Base-by-base conservation (phyloP, 2,113 vertebrate species). In the Cyprinodon tularosa region DNA sequence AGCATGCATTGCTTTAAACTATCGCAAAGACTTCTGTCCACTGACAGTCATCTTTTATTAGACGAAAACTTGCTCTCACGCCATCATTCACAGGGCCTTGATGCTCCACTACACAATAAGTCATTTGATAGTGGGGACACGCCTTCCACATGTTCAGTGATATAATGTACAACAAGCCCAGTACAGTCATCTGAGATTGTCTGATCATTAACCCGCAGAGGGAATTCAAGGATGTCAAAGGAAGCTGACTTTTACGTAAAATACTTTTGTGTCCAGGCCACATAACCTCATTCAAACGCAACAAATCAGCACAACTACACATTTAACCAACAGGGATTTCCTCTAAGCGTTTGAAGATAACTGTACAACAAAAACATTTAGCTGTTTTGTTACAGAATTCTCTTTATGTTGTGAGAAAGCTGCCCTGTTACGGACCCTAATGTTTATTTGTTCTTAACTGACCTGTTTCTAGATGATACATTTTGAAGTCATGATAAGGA, bases 11-110 rank as follows among this genome's bases (percentile, higher is more conserved):
- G 71, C 78, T 77, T 62, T 74, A 62, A 88, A 77, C 82, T 39
- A 37, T 74, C 80, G 90, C 90, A 93, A 89, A 85, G 81, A 81
- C 86, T 22, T 66, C 84, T 91, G 81, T 91, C 73, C 83, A 53
- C 65, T 78, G 77, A 77, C 47, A 72, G 75, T 62, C 22, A 68
- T 45, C 12, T 40, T 62, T 69, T 59, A 62, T 13, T 20, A 22
- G 4, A 36, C 12, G 38, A 72, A 70, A 81, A 77, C 65, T 67
- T 71, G 63, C 53, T 65, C 77, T 48, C 78, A 77, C 48, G 10
- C 77, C 73, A 17, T 82, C 61, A 62, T 59, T 62, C 68, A 73
- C 73, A 70, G 65, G 76, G 74, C 73, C 83, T 80, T 64, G 65
- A 77, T 70, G 70, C 42, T 66, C 47, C 22, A 39, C 5, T 20